Conservation (phyloP, 2,797 vertebrate species). For the Pyrocephalus nanus region DNA sequence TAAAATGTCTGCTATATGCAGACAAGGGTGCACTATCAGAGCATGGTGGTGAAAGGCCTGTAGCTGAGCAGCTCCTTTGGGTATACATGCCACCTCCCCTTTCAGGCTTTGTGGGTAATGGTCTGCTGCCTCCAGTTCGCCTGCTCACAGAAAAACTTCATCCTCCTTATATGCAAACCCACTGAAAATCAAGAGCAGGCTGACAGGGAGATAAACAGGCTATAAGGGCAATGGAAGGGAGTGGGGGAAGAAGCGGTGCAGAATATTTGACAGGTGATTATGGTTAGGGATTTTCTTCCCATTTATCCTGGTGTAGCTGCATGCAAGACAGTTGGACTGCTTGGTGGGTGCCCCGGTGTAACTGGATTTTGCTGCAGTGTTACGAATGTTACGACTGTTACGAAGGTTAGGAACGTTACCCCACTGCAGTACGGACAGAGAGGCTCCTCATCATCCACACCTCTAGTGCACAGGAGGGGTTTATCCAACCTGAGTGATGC, state of each 20-base stretch:
- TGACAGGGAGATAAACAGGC: neutral
- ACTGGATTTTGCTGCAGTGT: neutral
- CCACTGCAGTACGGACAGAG: neutral
- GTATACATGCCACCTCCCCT: neutral
- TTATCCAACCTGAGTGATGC: neutral
- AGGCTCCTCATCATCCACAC: neutral
- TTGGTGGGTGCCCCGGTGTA: fast-evolving
- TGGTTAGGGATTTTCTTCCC: neutral
- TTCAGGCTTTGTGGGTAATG: neutral
- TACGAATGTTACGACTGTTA: fast-evolving
- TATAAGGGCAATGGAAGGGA: neutral
- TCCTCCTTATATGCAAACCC: neutral
- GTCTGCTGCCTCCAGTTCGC: neutral
- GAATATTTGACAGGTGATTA: neutral
- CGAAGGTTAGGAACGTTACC: fast-evolving
- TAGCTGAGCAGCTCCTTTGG: neutral
- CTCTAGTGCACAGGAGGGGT: neutral
- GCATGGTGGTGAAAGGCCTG: neutral
- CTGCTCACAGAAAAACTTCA: neutral
- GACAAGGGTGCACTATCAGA: fast-evolving
- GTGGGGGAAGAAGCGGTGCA: neutral
- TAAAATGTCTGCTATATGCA: fast-evolving
- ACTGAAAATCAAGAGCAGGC: neutral
- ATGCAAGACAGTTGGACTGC: neutral
- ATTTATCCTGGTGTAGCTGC: neutral